phyloP scores from a whole-genome alignment of 1,140 invertebrate genomes.

The Bombus confusus region DNA sequence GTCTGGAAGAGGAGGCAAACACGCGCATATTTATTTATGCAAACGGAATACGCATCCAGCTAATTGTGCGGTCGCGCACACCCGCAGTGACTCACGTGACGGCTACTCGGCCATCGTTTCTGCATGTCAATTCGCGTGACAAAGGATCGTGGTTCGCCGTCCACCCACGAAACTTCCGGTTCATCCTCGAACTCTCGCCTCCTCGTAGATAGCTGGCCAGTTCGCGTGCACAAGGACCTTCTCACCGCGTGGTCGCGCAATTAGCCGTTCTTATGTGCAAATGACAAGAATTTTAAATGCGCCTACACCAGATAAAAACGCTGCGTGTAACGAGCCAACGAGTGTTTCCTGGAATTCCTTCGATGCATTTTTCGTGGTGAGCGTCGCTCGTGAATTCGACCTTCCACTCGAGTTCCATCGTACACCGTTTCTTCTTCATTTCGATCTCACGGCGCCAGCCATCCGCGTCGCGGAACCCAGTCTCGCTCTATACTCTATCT shows the following conservation, averaged over 20 bases:
- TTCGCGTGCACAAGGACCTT: constrained; percentile 44
- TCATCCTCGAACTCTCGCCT: constrained; percentile 25
- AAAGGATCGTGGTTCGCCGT: constrained; percentile 59
- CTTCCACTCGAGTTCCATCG: background rate
- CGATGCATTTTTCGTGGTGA: background rate
- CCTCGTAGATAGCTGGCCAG: background rate
- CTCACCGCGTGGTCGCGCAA: constrained; percentile 47
- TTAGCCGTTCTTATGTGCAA: constrained; percentile 65
- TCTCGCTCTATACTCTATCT: background rate
- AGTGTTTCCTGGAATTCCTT: constrained; percentile 39
- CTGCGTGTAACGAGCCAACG: background rate
- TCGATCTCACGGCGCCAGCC: too few species aligned
- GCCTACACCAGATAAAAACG: constrained; percentile 29
- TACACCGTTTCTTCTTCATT: too few species aligned
- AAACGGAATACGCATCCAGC: constrained; percentile 73
- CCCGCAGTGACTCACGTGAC: constrained; percentile 71
- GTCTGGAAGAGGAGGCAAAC: constrained; percentile 36
- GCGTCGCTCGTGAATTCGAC: too few species aligned
- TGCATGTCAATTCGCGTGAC: constrained; percentile 68
- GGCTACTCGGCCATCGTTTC: constrained; percentile 50
- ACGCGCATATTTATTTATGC: constrained; percentile 74
- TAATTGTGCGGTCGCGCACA: constrained; percentile 74
- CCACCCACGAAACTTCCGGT: constrained; percentile 67
- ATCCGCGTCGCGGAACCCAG: too few species aligned
- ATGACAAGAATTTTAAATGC: constrained; percentile 63